Evolutionary conservation across 2,113 vertebrate species (phyloP), one percentile per base, ranked within the genome.

Genomic region (Sterrhoptilus dennistouni): DNA sequence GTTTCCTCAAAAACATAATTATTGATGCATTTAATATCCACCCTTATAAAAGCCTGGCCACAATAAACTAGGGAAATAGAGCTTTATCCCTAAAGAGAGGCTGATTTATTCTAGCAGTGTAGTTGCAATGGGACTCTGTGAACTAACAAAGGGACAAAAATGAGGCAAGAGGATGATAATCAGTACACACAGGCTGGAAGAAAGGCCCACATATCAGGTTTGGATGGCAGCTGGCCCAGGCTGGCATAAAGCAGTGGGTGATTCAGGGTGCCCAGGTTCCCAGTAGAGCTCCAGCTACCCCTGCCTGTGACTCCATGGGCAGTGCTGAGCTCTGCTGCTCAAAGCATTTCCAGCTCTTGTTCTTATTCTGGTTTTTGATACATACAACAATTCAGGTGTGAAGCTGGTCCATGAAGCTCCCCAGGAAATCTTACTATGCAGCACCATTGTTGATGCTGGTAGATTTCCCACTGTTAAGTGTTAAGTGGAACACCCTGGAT

Each of bases 381-480:
- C 35, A 24, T 9, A 54, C 2, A 1, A 11, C 9, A 47, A 60
- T 56, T 64, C 44, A 47, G 38, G 27, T 59, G 47, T 36, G 52
- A 8, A 25, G 31, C 47, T 31, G 28, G 22, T 21, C 16, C 54
- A 7, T 21, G 36, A 59, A 65, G 15, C 5, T 79, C 13, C 29
- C 8, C 15, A 33, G 61, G 38, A 66, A 63, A 38, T 12, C 33
- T 18, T 27, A 8, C 13, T 13, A 0, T 36, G 50, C 25, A n/a
- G 49, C n/a, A 19, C 29, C 3, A 0, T 22, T 72, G 36, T n/a
- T n/a, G 57, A 0, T 36, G n/a, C 42, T 70, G 36, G 7, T 80
- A 52, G 1, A 0, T 36, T 84, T 81, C 38, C 31, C 28, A 15
- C 27, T 25, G 14, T 19, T 18, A 54, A 54, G 33, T 25, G 17